Conservation (phyloP, 2,888 invertebrate genomes). For the Drosophila subsilvestris region DNA sequence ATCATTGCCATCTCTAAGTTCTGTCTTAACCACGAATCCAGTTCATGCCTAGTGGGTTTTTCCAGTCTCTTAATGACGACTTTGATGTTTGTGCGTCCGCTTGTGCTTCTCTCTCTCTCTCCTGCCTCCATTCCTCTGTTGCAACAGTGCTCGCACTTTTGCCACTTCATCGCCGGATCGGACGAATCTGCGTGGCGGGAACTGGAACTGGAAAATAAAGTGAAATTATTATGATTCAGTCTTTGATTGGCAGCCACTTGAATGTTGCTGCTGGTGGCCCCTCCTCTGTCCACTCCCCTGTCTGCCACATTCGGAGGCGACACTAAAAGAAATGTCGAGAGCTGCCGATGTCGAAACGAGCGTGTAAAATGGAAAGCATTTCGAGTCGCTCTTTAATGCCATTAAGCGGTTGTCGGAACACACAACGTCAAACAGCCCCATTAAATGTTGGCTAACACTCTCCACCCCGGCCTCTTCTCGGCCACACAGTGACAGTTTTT, state of each 20-base stretch:
- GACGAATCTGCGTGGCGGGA: conserved; percentile 19
- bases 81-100: neutral
- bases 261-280: conserved; percentile 42
- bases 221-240: conserved; percentile 71
- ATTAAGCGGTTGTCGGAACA: conserved; percentile 46
- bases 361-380: conserved; percentile 60
- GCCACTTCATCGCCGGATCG: conserved; percentile 62
- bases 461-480: neutral
- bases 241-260: conserved; percentile 54
- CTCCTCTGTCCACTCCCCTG: neutral
- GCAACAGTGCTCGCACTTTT: conserved; percentile 62
- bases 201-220: conserved; percentile 63
- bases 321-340: conserved; percentile 46
- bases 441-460: conserved; percentile 18
- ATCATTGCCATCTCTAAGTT: neutral
- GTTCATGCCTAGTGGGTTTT: neutral
- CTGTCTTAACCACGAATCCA: neutral
- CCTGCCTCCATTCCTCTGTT: conserved; percentile 6
- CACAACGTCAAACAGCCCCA: conserved; percentile 38
- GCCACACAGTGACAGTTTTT: conserved; percentile 21
- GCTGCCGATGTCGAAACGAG: conserved; percentile 29
- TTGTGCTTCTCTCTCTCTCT: conserved; percentile 3
- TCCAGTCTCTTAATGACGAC: neutral
- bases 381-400: conserved; percentile 42
- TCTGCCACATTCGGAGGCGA: conserved; percentile 11